These are phyloP conservation scores for Callimorpha dominula DNA, from an alignment of 2,888 invertebrate species.

Conservation along the genomic window DNA sequence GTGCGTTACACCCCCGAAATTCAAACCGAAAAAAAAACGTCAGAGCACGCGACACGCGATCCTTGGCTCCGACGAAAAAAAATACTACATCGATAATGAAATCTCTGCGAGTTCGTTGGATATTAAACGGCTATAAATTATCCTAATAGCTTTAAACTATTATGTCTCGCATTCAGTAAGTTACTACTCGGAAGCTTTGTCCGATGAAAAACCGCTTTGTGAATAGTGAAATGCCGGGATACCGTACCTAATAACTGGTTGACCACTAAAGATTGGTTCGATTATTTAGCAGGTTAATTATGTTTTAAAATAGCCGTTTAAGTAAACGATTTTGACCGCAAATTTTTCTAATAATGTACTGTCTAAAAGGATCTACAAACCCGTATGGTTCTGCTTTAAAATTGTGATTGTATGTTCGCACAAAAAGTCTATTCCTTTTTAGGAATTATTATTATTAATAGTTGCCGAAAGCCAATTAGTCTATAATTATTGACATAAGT, in stretches of 20 bases:
- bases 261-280: slow-evolving; percentile 64
- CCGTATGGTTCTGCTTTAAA: slow-evolving; percentile 6
- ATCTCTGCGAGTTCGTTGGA: slow-evolving; percentile 75
- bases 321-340: slow-evolving; percentile 48
- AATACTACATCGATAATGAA: slow-evolving; percentile 83
- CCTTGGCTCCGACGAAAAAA: slow-evolving; percentile 63
- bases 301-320: slow-evolving; percentile 37
- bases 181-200: slow-evolving; percentile 61
- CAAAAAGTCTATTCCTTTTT: no score
- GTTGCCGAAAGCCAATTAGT: neutral
- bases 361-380: slow-evolving; percentile 1
- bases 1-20: slow-evolving; percentile 74
- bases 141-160: slow-evolving; percentile 82
- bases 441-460: neutral
- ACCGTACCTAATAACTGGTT: slow-evolving; percentile 46
- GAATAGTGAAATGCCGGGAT: slow-evolving; percentile 46
- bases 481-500: neutral
- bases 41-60: slow-evolving; percentile 85
- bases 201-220: slow-evolving; percentile 42
- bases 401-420: neutral
- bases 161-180: slow-evolving; percentile 59
- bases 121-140: slow-evolving; percentile 86
- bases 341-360: slow-evolving; percentile 38
- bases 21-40: slow-evolving; percentile 70
- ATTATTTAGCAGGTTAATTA: slow-evolving; percentile 59